A percentile compares a stretch with the other conserved stretches of the same genome.
Conservation (phyloP, 1,140 invertebrate genomes). For the Drosophila guanche region DNA sequence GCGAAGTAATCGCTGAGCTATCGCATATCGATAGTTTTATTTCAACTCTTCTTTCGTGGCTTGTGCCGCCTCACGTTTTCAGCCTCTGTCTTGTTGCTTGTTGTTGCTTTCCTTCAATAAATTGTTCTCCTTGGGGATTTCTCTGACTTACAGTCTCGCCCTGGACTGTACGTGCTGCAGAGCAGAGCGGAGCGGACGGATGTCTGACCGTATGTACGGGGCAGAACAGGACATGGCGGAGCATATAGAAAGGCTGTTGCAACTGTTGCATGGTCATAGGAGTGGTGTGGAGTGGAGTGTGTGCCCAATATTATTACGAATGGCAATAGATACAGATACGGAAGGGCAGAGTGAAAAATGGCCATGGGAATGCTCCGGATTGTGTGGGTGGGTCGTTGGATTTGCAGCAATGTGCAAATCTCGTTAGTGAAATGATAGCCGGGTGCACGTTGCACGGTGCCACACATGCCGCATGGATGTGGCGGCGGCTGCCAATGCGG, state of each 20-base stretch:
- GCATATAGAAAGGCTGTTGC: not conserved
- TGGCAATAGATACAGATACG: constrained; percentile 47
- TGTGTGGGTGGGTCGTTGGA: constrained; percentile 2
- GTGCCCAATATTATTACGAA: constrained; percentile 63
- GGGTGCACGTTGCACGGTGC: not conserved
- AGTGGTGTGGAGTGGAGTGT: not conserved
- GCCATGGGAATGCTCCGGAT: constrained; percentile 40
- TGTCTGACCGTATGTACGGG: too few species aligned
- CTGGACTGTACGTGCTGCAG: too few species aligned
- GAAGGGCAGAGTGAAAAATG: constrained; percentile 58
- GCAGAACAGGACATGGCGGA: too few species aligned
- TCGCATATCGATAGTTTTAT: too few species aligned
- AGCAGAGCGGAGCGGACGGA: too few species aligned
- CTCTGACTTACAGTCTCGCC: too few species aligned
- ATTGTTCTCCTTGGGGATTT: too few species aligned
- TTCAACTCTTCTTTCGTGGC: too few species aligned
- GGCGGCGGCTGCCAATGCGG: constrained; percentile 35
- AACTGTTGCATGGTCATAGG: constrained; percentile 42
- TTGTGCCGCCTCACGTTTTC: too few species aligned
- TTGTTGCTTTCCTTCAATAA: too few species aligned
- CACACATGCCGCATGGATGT: constrained; percentile 36
- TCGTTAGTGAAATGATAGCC: constrained; percentile 58
- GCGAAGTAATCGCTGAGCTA: too few species aligned
- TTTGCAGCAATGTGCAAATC: constrained; percentile 61
- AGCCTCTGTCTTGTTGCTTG: too few species aligned